A percentile compares a stretch with the other conserved stretches of the same genome.
These are phyloP conservation scores for Pseudomugil tenellus DNA, from an alignment of 2,797 vertebrate genomes.

Conservation along the genomic window DNA sequence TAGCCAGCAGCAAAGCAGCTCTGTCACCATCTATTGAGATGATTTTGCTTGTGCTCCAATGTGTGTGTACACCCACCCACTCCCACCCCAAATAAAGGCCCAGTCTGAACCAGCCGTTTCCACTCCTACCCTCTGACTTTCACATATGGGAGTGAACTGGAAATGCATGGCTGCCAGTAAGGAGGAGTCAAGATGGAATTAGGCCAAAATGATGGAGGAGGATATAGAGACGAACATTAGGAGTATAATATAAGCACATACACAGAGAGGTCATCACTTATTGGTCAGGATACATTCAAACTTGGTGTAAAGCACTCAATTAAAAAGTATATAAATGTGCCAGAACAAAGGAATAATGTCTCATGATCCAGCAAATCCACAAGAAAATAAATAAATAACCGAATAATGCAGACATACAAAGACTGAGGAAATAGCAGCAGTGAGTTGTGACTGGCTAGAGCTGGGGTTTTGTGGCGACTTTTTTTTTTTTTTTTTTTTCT, in stretches of 20 bases:
- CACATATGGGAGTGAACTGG: conserved; percentile 78
- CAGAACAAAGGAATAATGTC: conserved; percentile 39
- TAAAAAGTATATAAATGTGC: conserved; percentile 47
- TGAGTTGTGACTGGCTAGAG: conserved; percentile 74
- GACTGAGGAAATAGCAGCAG: conserved; percentile 69
- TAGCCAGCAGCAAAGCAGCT: conserved; percentile 69
- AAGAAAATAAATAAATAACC: conserved; percentile 40
- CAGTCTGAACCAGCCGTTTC: conserved; percentile 69
- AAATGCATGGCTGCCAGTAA: conserved; percentile 72
- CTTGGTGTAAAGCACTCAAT: conserved; percentile 20
- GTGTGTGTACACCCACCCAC: conserved; percentile 61
- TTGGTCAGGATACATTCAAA: conserved; percentile 51
- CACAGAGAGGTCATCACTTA: conserved; percentile 40
- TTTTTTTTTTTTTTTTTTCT: conserved; percentile 67
- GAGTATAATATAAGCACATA: conserved; percentile 44
- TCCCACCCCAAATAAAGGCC: conserved; percentile 73
- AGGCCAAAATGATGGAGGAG: conserved; percentile 78
- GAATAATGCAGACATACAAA: conserved; percentile 68
- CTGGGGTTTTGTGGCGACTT: conserved; percentile 72
- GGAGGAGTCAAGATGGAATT: conserved; percentile 76
- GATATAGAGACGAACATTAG: conserved; percentile 49
- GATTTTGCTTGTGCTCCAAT: conserved; percentile 63
- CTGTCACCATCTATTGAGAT: conserved; percentile 76
- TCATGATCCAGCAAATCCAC: conserved; percentile 54
- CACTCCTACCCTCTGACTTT: conserved; percentile 73